Evolutionary conservation across 1,140 invertebrate genomes (phyloP), one percentile per base, ranked within the genome.

Genomic region (Drosophila truncata): DNA sequence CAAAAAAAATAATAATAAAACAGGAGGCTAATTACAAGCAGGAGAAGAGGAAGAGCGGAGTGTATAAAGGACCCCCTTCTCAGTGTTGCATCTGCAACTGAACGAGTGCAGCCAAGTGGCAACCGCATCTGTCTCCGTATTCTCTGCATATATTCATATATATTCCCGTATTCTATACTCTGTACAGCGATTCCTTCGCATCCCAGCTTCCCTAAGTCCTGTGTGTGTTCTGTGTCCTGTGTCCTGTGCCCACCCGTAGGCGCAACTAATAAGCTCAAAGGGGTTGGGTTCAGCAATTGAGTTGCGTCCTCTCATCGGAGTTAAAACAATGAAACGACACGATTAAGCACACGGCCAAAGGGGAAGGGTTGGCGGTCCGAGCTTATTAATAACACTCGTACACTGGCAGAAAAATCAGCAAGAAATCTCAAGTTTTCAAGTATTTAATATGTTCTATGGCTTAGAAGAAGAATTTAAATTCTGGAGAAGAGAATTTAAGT

Each of bases 271-370:
- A 78, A 78, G 76, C 76, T 78, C 65, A 71, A 63, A 73, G 64
- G 80, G 75, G 67, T 64, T 74, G 69, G 37, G 52, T 25, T 16
- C 14, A 54, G 39, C 59, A 57, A 50, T 58, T 44, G 73, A 65
- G 63, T 64, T 79, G 73, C 64, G 75, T 65, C 62, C 71, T 82
- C 78, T 82, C 78, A 77, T 59, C 78, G 75, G 54, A 78, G 78
- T 83, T 88, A 88, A 87, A 87, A 87, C 84, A 87, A 87, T 88
- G 79, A 80, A 78, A 57, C 84, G 77, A 67, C 37, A 78, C 62
- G 82, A 87, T 88, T 87, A 86, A 86, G 65, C 82, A 85, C 76
- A 65, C 46, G 39, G 37, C 46, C 49, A 44, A 55, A 62, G 46
- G n/a, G 29, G n/a, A n/a, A 37, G 29, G 35, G 16, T 25, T 37